These are phyloP conservation scores for Drosophila mercatorum DNA, from an alignment of 2,888 invertebrate species.

Conservation along the genomic window DNA sequence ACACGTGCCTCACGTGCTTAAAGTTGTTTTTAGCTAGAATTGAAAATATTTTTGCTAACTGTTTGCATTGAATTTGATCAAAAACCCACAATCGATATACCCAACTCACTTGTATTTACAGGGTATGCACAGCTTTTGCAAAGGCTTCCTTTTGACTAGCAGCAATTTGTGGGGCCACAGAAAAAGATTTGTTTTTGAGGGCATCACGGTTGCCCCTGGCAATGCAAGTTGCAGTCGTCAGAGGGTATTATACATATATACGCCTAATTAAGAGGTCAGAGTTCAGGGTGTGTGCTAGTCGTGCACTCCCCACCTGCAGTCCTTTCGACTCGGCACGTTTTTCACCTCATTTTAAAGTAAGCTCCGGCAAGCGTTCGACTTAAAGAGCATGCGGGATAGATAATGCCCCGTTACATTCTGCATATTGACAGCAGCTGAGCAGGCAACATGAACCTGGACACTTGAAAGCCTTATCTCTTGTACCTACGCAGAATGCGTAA, in stretches of 20 bases:
- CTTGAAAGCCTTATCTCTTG: slow-evolving; percentile 20
- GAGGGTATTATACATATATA: too few relatives aligned
- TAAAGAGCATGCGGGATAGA: not conserved
- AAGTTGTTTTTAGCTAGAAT: not conserved
- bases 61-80: not conserved
- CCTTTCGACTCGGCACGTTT: slow-evolving; percentile 3
- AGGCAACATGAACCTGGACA: slow-evolving; percentile 16
- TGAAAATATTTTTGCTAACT: slow-evolving; percentile 26
- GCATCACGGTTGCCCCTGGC: not conserved
- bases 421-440: slow-evolving; percentile 13
- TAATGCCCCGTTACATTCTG: not conserved
- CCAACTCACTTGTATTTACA: not conserved
- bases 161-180: not conserved
- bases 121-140: slow-evolving; percentile 6
- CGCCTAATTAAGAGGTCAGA: too few relatives aligned
- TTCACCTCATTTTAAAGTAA: slow-evolving; percentile 7
- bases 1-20: not conserved
- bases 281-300: not conserved
- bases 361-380: not conserved
- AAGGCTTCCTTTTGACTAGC: slow-evolving; percentile 8
- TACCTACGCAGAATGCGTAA: slow-evolving; percentile 25
- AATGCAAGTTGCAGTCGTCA: too few relatives aligned
- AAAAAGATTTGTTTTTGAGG: slow-evolving; percentile 9
- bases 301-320: not conserved
- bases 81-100: not conserved